These are phyloP conservation scores for Urocyon cinereoargenteus DNA, from an alignment of 2,797 vertebrate species.

Conservation along the genomic window DNA sequence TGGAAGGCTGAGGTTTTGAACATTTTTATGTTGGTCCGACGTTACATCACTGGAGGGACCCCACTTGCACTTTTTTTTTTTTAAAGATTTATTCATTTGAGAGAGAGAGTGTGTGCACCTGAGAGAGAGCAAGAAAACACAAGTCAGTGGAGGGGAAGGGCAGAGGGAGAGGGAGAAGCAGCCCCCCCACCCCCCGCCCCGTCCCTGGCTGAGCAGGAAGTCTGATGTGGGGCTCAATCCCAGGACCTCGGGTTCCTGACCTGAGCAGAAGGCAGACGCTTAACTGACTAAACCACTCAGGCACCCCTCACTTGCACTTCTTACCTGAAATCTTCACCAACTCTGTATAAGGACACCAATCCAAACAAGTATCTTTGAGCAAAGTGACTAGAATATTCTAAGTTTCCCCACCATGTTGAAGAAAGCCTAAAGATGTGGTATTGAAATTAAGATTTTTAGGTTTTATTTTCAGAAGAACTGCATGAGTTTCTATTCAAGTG, in stretches of 20 bases:
- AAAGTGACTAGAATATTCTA: neutral
- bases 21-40: neutral
- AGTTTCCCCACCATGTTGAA: neutral
- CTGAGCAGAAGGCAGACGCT: too few relatives aligned
- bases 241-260: too few relatives aligned
- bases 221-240: too few relatives aligned
- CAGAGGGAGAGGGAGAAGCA: too few relatives aligned
- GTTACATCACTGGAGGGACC: neutral
- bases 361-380: neutral
- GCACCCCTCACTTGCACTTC: neutral
- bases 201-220: too few relatives aligned
- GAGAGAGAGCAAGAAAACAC: too few relatives aligned
- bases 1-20: neutral
- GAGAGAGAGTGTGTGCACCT: too few relatives aligned
- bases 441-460: neutral
- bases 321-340: neutral
- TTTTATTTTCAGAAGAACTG: constrained; percentile 5
- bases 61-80: neutral
- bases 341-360: neutral
- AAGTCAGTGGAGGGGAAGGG: too few relatives aligned
- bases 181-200: too few relatives aligned
- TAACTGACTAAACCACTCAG: too few relatives aligned
- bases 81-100: too few relatives aligned
- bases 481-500: neutral
- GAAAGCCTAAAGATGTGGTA: neutral